Evolutionary conservation across 64 coral and sea anemone genomes (phyloP), one percentile per base, ranked within the genome.

Genomic region (Actinia equina): DNA sequence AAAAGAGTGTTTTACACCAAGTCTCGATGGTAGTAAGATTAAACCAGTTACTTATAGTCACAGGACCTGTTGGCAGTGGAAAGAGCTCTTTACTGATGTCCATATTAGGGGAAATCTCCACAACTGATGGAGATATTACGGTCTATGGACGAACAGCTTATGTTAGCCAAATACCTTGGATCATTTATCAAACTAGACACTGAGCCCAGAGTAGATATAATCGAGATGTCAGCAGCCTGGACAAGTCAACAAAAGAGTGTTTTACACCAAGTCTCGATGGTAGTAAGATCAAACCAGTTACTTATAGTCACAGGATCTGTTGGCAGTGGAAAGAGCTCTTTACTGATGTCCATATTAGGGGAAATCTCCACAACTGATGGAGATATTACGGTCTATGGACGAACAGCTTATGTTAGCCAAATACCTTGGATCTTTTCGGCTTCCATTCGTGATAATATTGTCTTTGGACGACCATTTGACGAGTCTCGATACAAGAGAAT

Each of bases 71-170:
- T 17, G 89, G 89, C 17, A 58, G 63, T 23, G 89, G 89, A 8
- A 90, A 90, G 43, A 85, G 82, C 26, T 90, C 89, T 19, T 10
- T 90, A 22, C 69, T 90, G 49, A 23, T 60, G 59, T 69, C 89
- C 11, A 60, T 60, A 3, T 26, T 37, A 17, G 69, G 82, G 37
- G 89, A 91, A 43, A 18, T 86, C n/a, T 1, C 30, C 30, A 37
- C 30, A 37, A 37, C 30, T 37, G 30, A 37, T 0, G 30, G 30
- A 37, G 30, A 37, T 0, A 37, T 37, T 37, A 37, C 30, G 30
- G 0, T 37, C 30, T 1, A 37, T 37, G 30, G 30, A 0, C 4
- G 13, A 3, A 91, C 80, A 10, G 89, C 83, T 12, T 63, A 86
- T 23, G 89, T 64, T 22, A 26, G 53, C 23, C 89, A 60, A 60